A percentile compares a stretch with the other conserved stretches of the same genome.
Conservation (phyloP, 2,113 vertebrate genomes). For the Capra hircus region DNA sequence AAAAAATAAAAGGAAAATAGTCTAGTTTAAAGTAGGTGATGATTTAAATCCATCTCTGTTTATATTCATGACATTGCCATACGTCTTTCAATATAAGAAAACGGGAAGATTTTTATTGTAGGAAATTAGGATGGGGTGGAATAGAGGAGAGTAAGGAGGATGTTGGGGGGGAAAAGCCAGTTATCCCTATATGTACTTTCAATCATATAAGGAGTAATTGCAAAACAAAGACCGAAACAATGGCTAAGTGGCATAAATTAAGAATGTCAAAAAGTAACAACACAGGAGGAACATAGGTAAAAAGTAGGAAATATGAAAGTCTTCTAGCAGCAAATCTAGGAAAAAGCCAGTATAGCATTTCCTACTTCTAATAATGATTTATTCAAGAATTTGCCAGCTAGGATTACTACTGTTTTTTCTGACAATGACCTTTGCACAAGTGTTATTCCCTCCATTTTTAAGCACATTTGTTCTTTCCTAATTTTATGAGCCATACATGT, state of each 20-base stretch:
- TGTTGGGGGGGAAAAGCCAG: not conserved
- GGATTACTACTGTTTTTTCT: not conserved
- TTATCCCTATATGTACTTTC: not conserved
- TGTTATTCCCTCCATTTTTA: not conserved
- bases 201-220: not conserved
- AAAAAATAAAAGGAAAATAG: not conserved
- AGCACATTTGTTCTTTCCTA: not conserved
- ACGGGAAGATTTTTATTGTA: not conserved
- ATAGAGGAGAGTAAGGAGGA: not conserved
- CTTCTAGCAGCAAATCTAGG: not conserved
- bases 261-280: not conserved
- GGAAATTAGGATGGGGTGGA: rapidly evolving
- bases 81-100: not conserved
- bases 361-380: not conserved
- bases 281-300: not conserved
- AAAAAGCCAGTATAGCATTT: not conserved
- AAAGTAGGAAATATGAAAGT: not conserved
- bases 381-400: not conserved
- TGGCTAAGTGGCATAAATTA: not conserved
- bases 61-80: not conserved
- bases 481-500: not conserved
- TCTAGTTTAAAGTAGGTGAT: not conserved
- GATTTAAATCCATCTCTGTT: not conserved
- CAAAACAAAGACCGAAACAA: not conserved
- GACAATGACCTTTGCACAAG: not conserved